These are phyloP conservation scores for Aphelinus atriplicis DNA, from an alignment of 1,140 invertebrate species.

Conservation along the genomic window DNA sequence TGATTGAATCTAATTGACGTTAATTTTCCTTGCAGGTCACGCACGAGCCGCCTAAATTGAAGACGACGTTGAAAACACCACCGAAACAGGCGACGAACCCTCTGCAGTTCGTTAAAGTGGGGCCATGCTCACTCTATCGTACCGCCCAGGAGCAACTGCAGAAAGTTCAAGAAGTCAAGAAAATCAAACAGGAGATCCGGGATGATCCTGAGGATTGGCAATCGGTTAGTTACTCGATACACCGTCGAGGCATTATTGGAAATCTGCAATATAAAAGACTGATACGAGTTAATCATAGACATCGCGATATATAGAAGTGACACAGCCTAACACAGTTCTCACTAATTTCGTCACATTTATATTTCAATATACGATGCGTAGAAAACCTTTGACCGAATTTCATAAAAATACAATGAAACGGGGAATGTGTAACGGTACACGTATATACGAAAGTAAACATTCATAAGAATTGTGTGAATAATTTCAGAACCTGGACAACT, in stretches of 20 bases:
- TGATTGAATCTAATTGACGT: background rate
- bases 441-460: background rate
- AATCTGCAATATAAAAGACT: too few relatives aligned
- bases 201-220: conserved; percentile 93
- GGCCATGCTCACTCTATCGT: conserved; percentile 84
- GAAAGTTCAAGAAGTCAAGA: conserved; percentile 85
- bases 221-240: conserved; percentile 73
- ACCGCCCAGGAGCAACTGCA: conserved; percentile 87
- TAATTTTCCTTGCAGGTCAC: conserved; percentile 45
- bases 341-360: too few relatives aligned
- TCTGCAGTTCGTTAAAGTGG: conserved; percentile 88
- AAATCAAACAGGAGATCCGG: conserved; percentile 76
- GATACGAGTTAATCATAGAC: too few relatives aligned
- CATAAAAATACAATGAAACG: too few relatives aligned
- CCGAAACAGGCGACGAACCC: conserved; percentile 85
- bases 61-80: conserved; percentile 68
- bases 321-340: too few relatives aligned
- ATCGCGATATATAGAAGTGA: too few relatives aligned
- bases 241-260: too few relatives aligned
- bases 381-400: too few relatives aligned
- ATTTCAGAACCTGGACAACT: conserved; percentile 88
- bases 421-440: background rate
- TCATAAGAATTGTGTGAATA: background rate
- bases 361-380: too few relatives aligned
- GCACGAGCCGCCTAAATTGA: conserved; percentile 64